Base-by-base conservation (phyloP, 2,888 invertebrate species). In the Xestia sexstrigata region DNA sequence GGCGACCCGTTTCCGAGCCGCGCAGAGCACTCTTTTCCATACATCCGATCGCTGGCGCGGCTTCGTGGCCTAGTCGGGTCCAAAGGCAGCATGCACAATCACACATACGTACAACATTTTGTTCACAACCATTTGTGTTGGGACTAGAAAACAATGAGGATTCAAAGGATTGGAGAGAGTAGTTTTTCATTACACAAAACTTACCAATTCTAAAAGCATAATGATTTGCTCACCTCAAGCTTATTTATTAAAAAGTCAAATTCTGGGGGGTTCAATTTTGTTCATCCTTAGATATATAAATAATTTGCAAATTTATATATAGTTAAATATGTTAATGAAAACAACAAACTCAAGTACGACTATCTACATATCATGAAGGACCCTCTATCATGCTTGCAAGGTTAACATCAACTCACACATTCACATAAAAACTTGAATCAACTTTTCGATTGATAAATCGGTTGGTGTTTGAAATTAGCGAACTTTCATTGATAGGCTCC, bases 1-100 rank as follows among this genome's bases (percentile, higher is more conserved):
- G 70, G 99, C 99, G 73, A 99, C 99, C 91, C 99, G 97, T 95
- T 99, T 99, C 90, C 99, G 97, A 62, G 99, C 98, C 76, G 98
- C 98, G 85, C 98, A 98, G 85, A 99, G 96, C 86, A 99, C 97
- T 91, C 98, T 97, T 93, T 97, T 98, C 99, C 99, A 99, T 92
- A 98, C 98, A 92, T 97, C 97, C 74, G 97, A 95, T 81, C 97
- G 97, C 91, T 97, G 97, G 92, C 97, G 97, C 88, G 98, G 98
- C 94, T 98, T 98, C 91, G 98, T 97, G 90, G 98, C 98, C 98
- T 98, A 95, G 93, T 97, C 97, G 97, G 88, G 74, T 94, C 94
- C 96, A 92, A 88, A 79, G 26, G 96, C 95, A 83, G 96, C 96
- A 94, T 96, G 97, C 97, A 84, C 86, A 91, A 89, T 77, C 72